Base-by-base conservation (phyloP, 2,797 vertebrate genomes). In the Nothura maculosa region DNA sequence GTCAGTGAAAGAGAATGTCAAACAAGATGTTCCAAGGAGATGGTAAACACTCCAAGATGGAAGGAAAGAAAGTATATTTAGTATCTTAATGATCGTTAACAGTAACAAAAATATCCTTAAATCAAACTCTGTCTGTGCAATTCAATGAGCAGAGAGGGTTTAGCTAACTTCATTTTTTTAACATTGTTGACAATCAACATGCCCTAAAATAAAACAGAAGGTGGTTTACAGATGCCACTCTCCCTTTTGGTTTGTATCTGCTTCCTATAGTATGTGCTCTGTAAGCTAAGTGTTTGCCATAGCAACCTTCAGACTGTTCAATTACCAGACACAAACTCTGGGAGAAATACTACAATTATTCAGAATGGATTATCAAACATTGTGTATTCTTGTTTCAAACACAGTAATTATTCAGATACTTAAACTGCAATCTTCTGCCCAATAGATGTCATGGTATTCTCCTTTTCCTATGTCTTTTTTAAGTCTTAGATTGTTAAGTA, bases 391-490 rank as follows among this genome's bases (percentile, higher is more conserved):
- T 93, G 61, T 88, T 90, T 89, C 76, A 96, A 96, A 89, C 63
- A 63, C 50, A 86, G 48, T 78, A 96, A 96, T 97, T 96, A 85
- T 92, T 92, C 78, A 89, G 86, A 86, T 81, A 90, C 27, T 93
- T 92, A 94, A 97, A 92, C 50, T 69, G 45, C 67, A 95, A 80
- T 76, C 21, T 72, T 92, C 91, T 91, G 72, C 85, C 83, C 83
- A 80, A 93, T 94, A 87, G 84, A 81, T 76, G 69, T 55, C 48
- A 45, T 15, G 67, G 4, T 18, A 50, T 17, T 34, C 6, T 40
- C 45, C 60, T 92, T 96, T 81, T 81, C 34, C 16, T 78, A 67
- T n/a, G 75, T 70, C 63, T 89, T 89, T 43, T 93, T 81, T n/a
- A 74, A 52, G 25, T 76, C 45, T 93, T 58, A 62, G 87, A 82